phyloP scores from a whole-genome alignment of 2,888 invertebrate genomes.

The Synergus japonicus region DNA sequence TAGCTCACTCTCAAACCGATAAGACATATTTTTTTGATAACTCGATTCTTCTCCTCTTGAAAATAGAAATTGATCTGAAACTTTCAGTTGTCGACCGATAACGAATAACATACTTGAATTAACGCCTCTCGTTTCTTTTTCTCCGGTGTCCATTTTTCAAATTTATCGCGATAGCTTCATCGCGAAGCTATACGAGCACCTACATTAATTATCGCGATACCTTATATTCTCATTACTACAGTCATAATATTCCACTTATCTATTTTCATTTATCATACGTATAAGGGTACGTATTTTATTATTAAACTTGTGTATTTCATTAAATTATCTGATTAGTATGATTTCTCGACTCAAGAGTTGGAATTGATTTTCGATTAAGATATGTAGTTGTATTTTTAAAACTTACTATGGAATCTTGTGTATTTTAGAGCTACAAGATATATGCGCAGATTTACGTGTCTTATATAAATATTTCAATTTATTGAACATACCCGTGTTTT shows the following conservation, averaged over 20 bases:
- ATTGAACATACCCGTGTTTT: no score
- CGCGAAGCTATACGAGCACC: neutral
- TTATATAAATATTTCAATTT: no score
- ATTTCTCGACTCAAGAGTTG: neutral
- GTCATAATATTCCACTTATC: neutral
- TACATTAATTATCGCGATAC: constrained; percentile 7
- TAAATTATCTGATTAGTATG: neutral
- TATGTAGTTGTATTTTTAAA: neutral
- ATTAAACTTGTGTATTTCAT: neutral
- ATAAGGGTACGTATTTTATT: neutral
- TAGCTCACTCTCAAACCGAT: neutral
- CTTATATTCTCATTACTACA: neutral
- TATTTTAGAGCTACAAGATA: no score
- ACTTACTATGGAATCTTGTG: neutral
- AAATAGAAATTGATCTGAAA: neutral
- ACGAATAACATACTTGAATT: neutral
- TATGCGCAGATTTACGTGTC: no score
- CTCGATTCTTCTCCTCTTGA: neutral
- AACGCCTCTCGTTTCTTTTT: neutral
- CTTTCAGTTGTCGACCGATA: neutral
- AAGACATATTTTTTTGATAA: neutral
- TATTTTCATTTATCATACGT: neutral
- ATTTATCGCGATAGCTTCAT: neutral
- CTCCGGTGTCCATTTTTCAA: neutral
- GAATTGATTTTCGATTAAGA: neutral